Evolutionary conservation across 1,140 invertebrate species (phyloP).

Genomic region (Drosophila eugracilis): DNA sequence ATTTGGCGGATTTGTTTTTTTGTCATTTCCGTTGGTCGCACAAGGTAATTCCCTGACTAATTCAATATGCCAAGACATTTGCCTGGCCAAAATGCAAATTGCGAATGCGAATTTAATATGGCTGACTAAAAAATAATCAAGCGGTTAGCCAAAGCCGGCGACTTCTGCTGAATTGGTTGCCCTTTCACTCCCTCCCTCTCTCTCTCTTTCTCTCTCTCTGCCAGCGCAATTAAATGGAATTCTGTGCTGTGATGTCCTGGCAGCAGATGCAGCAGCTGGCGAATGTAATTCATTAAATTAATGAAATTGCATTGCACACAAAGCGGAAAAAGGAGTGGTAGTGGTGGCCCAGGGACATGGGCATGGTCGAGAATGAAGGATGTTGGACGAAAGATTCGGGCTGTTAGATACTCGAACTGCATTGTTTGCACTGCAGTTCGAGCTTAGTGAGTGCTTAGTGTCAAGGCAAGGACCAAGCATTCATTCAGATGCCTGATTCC

Average conservation of each 20-base stretch:
- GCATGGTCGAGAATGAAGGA: not conserved
- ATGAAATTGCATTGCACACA: conserved; percentile 71
- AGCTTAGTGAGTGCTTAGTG: conserved; percentile 46
- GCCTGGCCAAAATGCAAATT: conserved; percentile 19
- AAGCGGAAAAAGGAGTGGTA: conserved; percentile 1
- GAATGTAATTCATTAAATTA: conserved; percentile 77
- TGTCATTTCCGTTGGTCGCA: not conserved
- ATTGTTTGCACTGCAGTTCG: conserved; percentile 34
- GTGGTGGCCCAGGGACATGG: no score
- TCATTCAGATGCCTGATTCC: no score
- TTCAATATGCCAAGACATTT: conserved; percentile 34
- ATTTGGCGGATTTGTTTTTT: conserved; percentile 29
- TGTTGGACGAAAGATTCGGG: not conserved
- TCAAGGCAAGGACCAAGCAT: conserved; percentile 14
- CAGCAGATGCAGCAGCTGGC: conserved; percentile 26
- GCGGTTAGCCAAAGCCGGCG: conserved; percentile 33
- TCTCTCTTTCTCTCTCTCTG: no score
- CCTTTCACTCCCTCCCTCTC: no score
- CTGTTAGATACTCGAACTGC: conserved; percentile 5
- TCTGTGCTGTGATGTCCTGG: conserved; percentile 3
- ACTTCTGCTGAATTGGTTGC: conserved; percentile 3
- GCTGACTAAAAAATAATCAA: conserved; percentile 65
- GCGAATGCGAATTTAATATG: conserved; percentile 34
- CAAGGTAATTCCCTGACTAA: conserved; percentile 9
- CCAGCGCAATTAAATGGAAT: conserved; percentile 74